Base-by-base conservation (phyloP, 2,113 vertebrate species). In the Hippoglossus stenolepis region DNA sequence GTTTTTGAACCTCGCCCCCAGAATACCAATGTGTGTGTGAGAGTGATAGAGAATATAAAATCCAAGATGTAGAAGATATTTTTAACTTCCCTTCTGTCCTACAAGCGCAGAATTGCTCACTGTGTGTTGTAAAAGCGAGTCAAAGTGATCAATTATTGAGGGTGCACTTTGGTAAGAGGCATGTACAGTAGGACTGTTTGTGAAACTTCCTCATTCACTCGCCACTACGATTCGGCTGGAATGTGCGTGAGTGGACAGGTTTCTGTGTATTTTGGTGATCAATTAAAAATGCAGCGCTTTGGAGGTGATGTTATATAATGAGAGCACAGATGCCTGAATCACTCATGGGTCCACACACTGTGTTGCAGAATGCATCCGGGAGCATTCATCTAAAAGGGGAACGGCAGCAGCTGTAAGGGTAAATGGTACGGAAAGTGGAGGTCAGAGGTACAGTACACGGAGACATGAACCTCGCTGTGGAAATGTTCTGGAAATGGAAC, bases 91-190 rank as follows among this genome's bases (percentile, higher is more conserved):
- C 51, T 43, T 75, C 35, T 49, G 11, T 84, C 24, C 53, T 70
- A 18, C 56, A 57, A 75, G 23, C 47, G n/a, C 58, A 26, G 21
- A 79, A 54, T 17, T 24, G 20, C 66, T 72, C 49, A 26, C 54
- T 61, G 31, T 53, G 26, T 43, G 65, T 83, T 26, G 70, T 80
- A 83, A 85, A 90, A 76, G 43, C 2, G 2, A 66, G 70, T 62
- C 21, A 5, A 28, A 62, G 75, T 20, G 53, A 82, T 92, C 12
- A 87, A 92, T 89, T 84, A 92, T 91, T 87, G 31, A 91, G n/a
- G 0, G 14, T 11, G 71, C 54, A 8, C 84, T 85, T 14, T 3
- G n/a, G 54, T 28, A 24, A 85, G 68, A 63, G 45, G n/a, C 23
- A 18, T 57, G 82, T 72, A 71, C 56, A n/a, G 72, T 70, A 51